Evolutionary conservation across 2,888 invertebrate genomes (phyloP).

Genomic region (Microctonus aethiopoides): DNA sequence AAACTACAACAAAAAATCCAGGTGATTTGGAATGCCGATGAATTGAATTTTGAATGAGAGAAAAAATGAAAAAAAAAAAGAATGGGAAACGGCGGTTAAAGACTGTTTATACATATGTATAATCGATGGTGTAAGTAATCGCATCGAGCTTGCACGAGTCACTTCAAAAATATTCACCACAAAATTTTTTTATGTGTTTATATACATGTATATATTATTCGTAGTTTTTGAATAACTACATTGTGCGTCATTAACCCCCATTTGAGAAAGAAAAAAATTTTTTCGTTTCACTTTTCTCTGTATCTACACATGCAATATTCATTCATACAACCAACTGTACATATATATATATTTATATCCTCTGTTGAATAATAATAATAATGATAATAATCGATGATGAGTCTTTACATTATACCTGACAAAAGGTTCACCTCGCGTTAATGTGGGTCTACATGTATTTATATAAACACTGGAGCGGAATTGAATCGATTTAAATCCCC

Average conservation of each 20-base stretch:
- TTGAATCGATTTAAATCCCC: too few relatives aligned
- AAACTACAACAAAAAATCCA: neutral
- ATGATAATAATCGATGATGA: constrained; percentile 19
- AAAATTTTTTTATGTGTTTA: constrained; percentile 26
- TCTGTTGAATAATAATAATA: constrained; percentile 12
- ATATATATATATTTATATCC: neutral
- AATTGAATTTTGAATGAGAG: constrained; percentile 24
- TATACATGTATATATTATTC: neutral
- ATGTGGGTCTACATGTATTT: constrained; percentile 56
- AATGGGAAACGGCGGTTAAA: constrained; percentile 18
- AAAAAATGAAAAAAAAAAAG: neutral
- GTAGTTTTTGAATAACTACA: constrained; percentile 20
- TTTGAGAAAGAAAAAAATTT: neutral
- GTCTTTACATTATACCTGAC: constrained; percentile 44
- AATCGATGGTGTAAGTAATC: constrained; percentile 41
- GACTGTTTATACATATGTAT: constrained; percentile 1
- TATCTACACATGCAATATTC: too few relatives aligned
- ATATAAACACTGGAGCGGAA: constrained; percentile 56
- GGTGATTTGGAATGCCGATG: neutral
- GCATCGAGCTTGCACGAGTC: constrained; percentile 41
- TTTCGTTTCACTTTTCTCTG: neutral
- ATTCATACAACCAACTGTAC: neutral
- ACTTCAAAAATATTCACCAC: constrained; percentile 37
- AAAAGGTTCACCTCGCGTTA: constrained; percentile 55
- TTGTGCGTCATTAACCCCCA: constrained; percentile 31